phyloP scores from a whole-genome alignment of 2,797 vertebrate species.

The Lemur catta region DNA sequence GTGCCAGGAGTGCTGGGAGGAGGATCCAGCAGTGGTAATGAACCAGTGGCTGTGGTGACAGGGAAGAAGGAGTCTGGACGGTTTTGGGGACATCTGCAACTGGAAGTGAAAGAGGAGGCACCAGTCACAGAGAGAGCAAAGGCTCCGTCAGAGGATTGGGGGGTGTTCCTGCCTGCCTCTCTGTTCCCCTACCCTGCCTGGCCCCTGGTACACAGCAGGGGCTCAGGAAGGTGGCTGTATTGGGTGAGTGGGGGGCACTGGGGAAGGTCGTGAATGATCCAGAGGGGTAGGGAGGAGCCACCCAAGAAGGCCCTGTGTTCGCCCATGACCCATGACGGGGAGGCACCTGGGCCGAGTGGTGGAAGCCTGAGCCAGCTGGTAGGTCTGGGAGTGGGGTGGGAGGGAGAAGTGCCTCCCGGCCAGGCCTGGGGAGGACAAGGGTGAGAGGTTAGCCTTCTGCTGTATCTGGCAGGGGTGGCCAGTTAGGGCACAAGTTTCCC shows the following conservation, averaged over 20 bases:
- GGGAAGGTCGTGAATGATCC: not conserved
- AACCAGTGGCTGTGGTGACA: not conserved
- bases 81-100: not conserved
- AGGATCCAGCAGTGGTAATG: not conserved
- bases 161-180: not conserved
- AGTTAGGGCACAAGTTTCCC: not conserved
- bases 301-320: not conserved
- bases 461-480: no score
- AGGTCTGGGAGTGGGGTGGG: not conserved
- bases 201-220: not conserved
- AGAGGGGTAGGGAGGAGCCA: not conserved
- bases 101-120: not conserved
- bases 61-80: not conserved
- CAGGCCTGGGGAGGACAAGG: not conserved
- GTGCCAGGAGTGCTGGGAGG: not conserved
- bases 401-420: not conserved
- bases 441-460: not conserved
- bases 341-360: not conserved
- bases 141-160: fast-evolving
- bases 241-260: not conserved
- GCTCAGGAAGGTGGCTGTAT: not conserved
- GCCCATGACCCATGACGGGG: not conserved
- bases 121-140: not conserved
- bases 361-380: not conserved
- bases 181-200: not conserved